phyloP scores from a whole-genome alignment of 92 coral and sea anemone species.

The Meandrina meandrites region DNA sequence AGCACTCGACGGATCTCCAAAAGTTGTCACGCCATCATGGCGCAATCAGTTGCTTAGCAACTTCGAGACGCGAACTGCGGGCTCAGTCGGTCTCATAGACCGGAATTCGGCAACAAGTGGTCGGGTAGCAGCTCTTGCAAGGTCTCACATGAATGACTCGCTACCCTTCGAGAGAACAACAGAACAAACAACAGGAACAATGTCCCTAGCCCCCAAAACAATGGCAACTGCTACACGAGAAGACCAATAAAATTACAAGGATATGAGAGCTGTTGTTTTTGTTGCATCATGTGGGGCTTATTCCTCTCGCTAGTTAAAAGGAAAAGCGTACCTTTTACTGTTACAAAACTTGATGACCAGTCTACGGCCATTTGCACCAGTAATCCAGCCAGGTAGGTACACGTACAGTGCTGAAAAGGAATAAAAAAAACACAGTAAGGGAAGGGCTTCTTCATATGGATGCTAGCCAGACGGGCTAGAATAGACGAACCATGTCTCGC shows the following conservation, averaged over 20 bases:
- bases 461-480: background rate
- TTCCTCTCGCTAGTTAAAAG: background rate
- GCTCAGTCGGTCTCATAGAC: background rate
- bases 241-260: too few relatives aligned
- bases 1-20: background rate
- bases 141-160: too few relatives aligned
- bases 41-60: background rate
- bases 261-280: too few relatives aligned
- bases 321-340: conserved; percentile 77
- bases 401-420: conserved; percentile 67
- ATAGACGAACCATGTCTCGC: background rate
- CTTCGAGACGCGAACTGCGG: background rate
- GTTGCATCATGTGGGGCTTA: too few relatives aligned
- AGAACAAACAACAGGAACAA: too few relatives aligned
- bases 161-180: too few relatives aligned
- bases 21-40: background rate
- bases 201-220: too few relatives aligned
- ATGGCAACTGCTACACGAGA: too few relatives aligned
- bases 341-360: conserved; percentile 91
- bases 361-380: conserved; percentile 90
- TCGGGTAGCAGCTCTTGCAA: too few relatives aligned
- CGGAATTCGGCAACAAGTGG: background rate
- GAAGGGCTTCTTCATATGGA: background rate
- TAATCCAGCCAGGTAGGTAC: conserved; percentile 93
- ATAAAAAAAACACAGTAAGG: background rate